These are phyloP conservation scores for Suillia variegata DNA, from an alignment of 2,888 invertebrate species.

Conservation along the genomic window DNA sequence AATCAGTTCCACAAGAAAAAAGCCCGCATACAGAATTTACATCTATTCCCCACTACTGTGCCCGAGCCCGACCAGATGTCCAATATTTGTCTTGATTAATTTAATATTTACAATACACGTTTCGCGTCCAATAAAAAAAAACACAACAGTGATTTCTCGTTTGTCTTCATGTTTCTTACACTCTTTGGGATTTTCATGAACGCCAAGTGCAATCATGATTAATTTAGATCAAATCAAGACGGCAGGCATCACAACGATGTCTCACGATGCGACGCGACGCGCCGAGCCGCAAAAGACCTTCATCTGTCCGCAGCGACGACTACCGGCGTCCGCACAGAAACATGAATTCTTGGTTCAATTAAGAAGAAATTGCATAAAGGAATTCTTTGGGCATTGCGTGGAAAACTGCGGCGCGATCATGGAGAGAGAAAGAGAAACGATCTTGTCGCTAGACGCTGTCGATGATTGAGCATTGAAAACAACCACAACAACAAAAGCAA, in stretches of 20 bases:
- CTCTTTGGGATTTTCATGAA: too few species aligned
- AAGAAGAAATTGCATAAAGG: conserved; percentile 48
- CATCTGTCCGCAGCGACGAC: not conserved
- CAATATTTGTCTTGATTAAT: too few species aligned
- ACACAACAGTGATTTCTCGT: conserved; percentile 26
- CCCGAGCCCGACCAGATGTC: too few species aligned
- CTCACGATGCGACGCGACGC: not conserved
- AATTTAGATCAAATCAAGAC: conserved; percentile 46
- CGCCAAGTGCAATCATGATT: conserved; percentile 44
- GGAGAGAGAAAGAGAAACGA: conserved; percentile 37
- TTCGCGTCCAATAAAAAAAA: too few species aligned
- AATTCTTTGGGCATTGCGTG: not conserved
- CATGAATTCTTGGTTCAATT: conserved; percentile 41
- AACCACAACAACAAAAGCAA: too few species aligned
- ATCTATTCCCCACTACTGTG: too few species aligned
- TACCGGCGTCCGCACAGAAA: conserved; percentile 34
- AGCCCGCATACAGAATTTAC: too few species aligned
- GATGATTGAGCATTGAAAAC: conserved; percentile 50
- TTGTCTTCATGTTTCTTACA: conserved; percentile 16
- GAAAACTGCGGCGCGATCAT: conserved; percentile 19
- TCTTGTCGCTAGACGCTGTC: conserved; percentile 37
- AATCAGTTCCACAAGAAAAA: too few species aligned
- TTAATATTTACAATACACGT: not conserved
- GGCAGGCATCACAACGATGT: conserved; percentile 24
- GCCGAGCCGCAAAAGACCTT: too few species aligned